Evolutionary conservation across 92 coral and sea anemone genomes (phyloP).

Genomic region (Plumapathes pennacea): DNA sequence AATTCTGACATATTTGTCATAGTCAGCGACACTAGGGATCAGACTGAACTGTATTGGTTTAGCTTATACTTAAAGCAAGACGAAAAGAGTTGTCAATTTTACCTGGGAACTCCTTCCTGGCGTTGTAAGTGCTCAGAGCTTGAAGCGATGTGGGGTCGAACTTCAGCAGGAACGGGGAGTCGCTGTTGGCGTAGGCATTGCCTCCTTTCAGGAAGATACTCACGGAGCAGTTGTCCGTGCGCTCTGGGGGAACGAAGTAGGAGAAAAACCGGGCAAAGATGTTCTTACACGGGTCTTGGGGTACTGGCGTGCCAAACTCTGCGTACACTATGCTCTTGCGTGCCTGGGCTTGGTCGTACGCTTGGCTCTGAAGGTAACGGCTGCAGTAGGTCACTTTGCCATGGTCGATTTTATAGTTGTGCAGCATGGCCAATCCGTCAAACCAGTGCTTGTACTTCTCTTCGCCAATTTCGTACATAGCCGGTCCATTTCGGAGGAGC

Average conservation of each 20-base stretch:
- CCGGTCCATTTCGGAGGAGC: constrained; percentile 92
- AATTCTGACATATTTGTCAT: too few relatives aligned
- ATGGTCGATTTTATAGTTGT: constrained; percentile 76
- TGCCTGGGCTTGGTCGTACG: constrained; percentile 70
- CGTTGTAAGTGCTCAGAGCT: constrained; percentile 65
- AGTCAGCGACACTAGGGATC: too few relatives aligned
- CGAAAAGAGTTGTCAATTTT: too few relatives aligned
- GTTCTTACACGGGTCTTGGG: constrained; percentile 94
- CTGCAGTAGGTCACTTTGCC: constrained; percentile 89
- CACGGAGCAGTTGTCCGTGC: constrained; percentile 91
- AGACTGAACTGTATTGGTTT: too few relatives aligned
- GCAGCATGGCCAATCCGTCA: constrained; percentile 92
- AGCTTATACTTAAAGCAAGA: too few relatives aligned
- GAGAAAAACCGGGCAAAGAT: constrained; percentile 96
- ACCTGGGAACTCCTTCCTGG: constrained; percentile 82
- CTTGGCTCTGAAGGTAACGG: constrained; percentile 83
- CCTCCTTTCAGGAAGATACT: constrained; percentile 73
- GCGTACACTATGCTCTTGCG: constrained; percentile 80
- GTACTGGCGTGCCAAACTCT: constrained; percentile 92
- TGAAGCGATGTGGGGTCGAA: constrained; percentile 75
- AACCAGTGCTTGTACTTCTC: constrained; percentile 95
- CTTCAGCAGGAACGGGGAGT: constrained; percentile 83
- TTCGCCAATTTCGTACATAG: constrained; percentile 88
- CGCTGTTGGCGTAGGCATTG: constrained; percentile 82
- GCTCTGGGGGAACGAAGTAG: constrained; percentile 81